Percentiles rank a stretch among this genome's conserved stretches.
These are phyloP conservation scores for Drosophila aff. DNA, from an alignment of 1,140 invertebrate genomes.

Conservation along the genomic window DNA sequence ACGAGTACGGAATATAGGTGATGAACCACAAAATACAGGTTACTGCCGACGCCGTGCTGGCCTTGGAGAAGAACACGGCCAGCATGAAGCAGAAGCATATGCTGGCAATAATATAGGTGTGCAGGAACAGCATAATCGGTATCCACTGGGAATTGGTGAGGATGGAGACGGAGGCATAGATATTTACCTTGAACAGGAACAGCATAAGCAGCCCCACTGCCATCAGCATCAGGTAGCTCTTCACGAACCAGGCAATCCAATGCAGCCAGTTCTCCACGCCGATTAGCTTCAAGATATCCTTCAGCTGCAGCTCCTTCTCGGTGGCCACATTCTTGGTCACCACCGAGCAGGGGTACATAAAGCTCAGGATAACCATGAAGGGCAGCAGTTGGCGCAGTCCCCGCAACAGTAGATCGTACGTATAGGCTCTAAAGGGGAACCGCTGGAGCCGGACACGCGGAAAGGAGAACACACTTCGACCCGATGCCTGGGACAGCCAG, in stretches of 20 bases:
- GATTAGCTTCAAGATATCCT: constrained; percentile 96
- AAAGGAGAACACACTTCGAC: neutral
- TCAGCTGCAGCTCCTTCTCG: constrained; percentile 89
- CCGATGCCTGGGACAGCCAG: constrained; percentile 48
- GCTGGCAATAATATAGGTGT: constrained; percentile 85
- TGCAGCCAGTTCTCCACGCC: constrained; percentile 93
- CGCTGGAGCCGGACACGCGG: constrained; percentile 82
- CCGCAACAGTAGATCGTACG: constrained; percentile 89
- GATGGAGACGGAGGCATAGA: constrained; percentile 53
- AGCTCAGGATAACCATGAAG: constrained; percentile 91
- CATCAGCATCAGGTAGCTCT: constrained; percentile 90
- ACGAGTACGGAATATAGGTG: constrained; percentile 89
- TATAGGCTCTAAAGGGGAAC: constrained; percentile 91
- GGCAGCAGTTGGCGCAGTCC: constrained; percentile 90
- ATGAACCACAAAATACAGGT: constrained; percentile 89
- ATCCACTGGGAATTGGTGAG: constrained; percentile 74
- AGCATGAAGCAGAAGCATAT: constrained; percentile 88
- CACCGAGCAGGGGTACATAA: constrained; percentile 91
- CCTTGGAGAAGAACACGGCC: constrained; percentile 88
- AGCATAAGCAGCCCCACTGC: constrained; percentile 86
- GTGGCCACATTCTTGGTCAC: constrained; percentile 88
- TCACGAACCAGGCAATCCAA: constrained; percentile 94
- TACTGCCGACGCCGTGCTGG: constrained; percentile 86
- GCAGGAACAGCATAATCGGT: constrained; percentile 86
- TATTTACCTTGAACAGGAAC: constrained; percentile 12